Evolutionary conservation across 2,797 vertebrate species (phyloP).

Genomic region (Hirundo rustica): DNA sequence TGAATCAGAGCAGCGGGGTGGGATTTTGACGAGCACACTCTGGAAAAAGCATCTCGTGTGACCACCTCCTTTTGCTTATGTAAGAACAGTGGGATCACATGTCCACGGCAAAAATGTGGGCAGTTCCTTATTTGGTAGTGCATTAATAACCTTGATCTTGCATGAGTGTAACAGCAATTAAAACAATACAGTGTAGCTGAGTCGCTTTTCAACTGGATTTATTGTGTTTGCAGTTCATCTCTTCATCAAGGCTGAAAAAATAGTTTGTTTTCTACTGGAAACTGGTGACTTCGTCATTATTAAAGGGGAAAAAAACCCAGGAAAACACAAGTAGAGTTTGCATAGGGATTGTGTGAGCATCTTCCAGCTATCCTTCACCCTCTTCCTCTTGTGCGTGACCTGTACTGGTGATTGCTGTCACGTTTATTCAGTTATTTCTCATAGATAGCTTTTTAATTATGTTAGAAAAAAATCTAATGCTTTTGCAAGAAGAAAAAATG

Average conservation of each 20-base stretch:
- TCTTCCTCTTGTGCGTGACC: neutral
- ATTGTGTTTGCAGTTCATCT: neutral
- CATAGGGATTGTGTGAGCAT: neutral
- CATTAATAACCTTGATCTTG: conserved; percentile 12
- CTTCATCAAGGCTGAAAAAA: neutral
- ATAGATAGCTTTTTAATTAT: neutral
- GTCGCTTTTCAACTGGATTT: neutral
- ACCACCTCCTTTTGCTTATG: conserved; percentile 46
- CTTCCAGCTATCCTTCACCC: neutral
- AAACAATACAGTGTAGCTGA: neutral
- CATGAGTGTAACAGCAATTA: neutral
- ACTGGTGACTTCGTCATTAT: neutral
- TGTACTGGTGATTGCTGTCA: neutral
- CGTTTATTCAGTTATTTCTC: neutral
- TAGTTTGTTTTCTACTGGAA: neutral
- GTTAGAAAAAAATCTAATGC: neutral
- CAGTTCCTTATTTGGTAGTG: conserved; percentile 51
- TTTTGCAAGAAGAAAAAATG: neutral
- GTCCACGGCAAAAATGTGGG: conserved; percentile 40
- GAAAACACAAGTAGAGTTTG: neutral
- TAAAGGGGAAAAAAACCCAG: neutral
- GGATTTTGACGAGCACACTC: conserved; percentile 7
- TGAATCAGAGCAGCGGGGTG: conserved; percentile 61
- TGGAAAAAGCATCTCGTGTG: conserved; percentile 53
- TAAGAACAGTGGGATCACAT: conserved; percentile 38